Percentiles rank a stretch among this genome's conserved stretches.
These are phyloP conservation scores for Aurelia sp. DNA, from an alignment of 30 jellyfish, hydroid and myxozoan genomes.

Conservation along the genomic window DNA sequence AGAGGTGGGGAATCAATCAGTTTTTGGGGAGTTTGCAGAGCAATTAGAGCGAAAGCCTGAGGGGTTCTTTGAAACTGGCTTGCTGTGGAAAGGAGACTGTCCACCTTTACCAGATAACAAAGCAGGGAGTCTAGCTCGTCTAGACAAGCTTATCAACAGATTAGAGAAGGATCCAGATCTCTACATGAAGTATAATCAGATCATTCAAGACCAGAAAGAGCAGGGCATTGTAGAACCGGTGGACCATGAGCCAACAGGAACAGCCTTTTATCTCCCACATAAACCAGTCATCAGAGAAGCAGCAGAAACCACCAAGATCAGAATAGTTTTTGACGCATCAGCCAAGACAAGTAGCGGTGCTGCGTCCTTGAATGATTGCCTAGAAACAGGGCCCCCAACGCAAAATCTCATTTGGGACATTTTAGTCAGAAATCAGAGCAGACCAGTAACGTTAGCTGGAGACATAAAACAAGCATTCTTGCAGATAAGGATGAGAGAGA, in stretches of 20 bases:
- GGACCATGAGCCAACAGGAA: slow-evolving; percentile 29
- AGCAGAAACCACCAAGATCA: slow-evolving; percentile 62
- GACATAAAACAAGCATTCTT: slow-evolving; percentile 39
- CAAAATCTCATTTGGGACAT: slow-evolving; percentile 62
- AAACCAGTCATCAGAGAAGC: slow-evolving; percentile 59
- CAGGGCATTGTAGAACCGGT: too few relatives aligned
- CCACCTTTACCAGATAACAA: slow-evolving; percentile 56
- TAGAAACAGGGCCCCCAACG: slow-evolving; percentile 81
- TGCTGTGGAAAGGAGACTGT: slow-evolving; percentile 64
- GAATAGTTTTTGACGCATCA: slow-evolving; percentile 76
- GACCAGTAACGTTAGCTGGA: slow-evolving; percentile 43
- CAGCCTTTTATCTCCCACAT: slow-evolving; percentile 65
- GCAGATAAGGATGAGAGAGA: slow-evolving; percentile 37
- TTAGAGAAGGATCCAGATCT: slow-evolving; percentile 65
- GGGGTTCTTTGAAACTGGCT: slow-evolving; percentile 77
- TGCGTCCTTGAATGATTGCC: slow-evolving; percentile 83
- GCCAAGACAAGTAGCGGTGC: slow-evolving; percentile 46
- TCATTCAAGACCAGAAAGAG: slow-evolving; percentile 65
- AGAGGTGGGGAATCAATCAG: slow-evolving; percentile 1
- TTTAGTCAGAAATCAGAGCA: slow-evolving; percentile 49
- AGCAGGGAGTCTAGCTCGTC: too few relatives aligned
- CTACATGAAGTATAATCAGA: slow-evolving; percentile 53
- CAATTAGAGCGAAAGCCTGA: slow-evolving; percentile 22
- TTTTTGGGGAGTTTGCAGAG: background rate
- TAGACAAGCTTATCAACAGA: slow-evolving; percentile 42